Base-by-base conservation (phyloP, 2,797 vertebrate genomes). In the Pangasius sanitwongsei region DNA sequence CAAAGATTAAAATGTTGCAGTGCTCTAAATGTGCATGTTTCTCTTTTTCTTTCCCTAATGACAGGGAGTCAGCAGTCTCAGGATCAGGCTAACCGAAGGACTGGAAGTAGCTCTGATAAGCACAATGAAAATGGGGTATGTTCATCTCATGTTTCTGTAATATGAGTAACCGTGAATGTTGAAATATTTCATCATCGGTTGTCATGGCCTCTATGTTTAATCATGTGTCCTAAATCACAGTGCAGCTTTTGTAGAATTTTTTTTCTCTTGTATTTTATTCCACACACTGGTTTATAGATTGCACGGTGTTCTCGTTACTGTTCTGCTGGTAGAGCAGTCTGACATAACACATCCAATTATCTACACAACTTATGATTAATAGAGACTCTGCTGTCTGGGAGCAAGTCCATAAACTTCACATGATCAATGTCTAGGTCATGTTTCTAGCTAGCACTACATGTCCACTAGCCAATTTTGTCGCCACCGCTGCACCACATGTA, bases 1-100 rank as follows among this genome's bases (percentile, higher is more conserved):
- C 25, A 57, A 80, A 48, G 34, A 88, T 84, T 25, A 41, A 57
- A 67, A 82, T 65, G 69, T 65, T 65, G 78, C 50, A 83, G 0
- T 86, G 65, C n/a, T 83, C 57, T 77, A 61, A 37, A 75, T 82
- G 28, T 72, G 59, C n/a, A 70, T 74, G 12, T n/a, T 74, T 85
- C 7, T 86, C 18, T 67, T 89, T 78, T 83, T 86, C 34, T 89
- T 82, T 50, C 72, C 85, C n/a, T 53, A 70, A 92, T 90, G 92
- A 86, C 94, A 97, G 96, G 96, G 91, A 96, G 96, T 94, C 96
- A 96, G 92, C 96, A 95, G 93, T 95, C 96, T 93, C 96, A 96
- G 93, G 96, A 97, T 89, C 96, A 96, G 91, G 93, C 92, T 53
- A 94, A 91, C 90, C 95, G 94, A 69, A 95, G 95, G 84, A 93